Percentiles rank a stretch among this genome's conserved stretches.
These are phyloP conservation scores for Drosophila pruinosa DNA, from an alignment of 1,140 invertebrate genomes.

Conservation along the genomic window DNA sequence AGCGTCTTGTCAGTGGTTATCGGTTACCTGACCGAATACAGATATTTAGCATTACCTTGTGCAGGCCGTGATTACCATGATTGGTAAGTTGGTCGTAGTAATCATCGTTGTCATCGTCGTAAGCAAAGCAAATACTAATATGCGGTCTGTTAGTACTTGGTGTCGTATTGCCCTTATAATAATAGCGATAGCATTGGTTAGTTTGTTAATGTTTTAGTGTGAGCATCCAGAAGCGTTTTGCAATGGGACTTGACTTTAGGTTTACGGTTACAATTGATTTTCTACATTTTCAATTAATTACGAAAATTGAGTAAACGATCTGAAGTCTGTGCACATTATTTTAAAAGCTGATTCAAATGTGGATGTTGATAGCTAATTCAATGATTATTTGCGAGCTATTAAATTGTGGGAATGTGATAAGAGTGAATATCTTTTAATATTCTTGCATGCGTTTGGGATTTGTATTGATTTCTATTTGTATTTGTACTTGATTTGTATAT, in stretches of 20 bases:
- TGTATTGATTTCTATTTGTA: no score
- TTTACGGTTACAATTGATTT: background rate
- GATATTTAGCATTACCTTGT: conserved; percentile 56
- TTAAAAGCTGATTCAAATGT: background rate
- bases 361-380: background rate
- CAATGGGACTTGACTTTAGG: conserved; percentile 2
- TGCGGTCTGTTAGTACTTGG: conserved; percentile 74
- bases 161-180: conserved; percentile 67
- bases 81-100: conserved; percentile 51
- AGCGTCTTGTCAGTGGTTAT: background rate
- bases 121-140: conserved; percentile 80
- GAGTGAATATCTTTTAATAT: no score
- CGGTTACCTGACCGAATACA: conserved; percentile 5
- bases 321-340: background rate
- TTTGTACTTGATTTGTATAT: no score
- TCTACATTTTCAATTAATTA: background rate
- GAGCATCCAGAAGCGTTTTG: conserved; percentile 29
- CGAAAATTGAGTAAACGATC: background rate
- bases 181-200: conserved; percentile 61
- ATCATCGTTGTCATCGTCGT: conserved; percentile 68
- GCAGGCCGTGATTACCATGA: conserved; percentile 38
- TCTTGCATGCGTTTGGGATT: no score
- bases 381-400: background rate
- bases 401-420: no score
- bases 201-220: conserved; percentile 44